These are phyloP conservation scores for Emmelina monodactyla DNA, from an alignment of 2,888 invertebrate species.

Conservation along the genomic window DNA sequence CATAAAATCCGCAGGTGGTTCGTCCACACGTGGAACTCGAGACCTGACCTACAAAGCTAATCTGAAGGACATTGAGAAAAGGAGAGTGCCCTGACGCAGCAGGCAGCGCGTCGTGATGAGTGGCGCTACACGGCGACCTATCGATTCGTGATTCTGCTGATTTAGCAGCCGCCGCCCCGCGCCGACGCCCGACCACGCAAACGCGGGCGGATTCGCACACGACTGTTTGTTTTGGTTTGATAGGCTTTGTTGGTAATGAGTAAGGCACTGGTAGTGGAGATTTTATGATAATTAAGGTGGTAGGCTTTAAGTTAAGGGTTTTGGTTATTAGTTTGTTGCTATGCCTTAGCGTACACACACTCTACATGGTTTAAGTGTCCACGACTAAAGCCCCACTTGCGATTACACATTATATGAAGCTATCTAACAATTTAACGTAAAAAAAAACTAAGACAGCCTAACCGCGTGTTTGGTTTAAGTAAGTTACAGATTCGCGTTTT, in stretches of 20 bases:
- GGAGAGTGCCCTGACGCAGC: conserved; percentile 66
- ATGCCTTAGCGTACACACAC: no score
- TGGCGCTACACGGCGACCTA: no score
- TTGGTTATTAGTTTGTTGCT: no score
- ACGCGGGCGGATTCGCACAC: neutral
- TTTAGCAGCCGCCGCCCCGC: neutral
- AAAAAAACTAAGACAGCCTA: no score
- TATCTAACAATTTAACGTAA: no score
- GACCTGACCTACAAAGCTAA: conserved; percentile 67
- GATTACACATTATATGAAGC: no score
- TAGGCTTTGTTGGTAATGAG: neutral
- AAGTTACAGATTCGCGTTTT: no score
- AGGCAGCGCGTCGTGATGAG: conserved; percentile 7
- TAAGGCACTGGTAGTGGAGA: neutral
- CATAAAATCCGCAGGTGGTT: conserved; percentile 24
- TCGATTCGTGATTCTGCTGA: neutral
- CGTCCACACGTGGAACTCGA: conserved; percentile 41
- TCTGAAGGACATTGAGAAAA: conserved; percentile 67
- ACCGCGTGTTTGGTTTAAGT: no score
- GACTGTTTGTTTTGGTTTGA: neutral
- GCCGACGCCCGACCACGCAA: neutral
- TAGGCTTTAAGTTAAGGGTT: no score
- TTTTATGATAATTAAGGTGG: no score
- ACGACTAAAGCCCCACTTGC: no score
- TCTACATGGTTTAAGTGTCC: no score